These are phyloP conservation scores for Dinocampus coccinellae DNA, from an alignment of 2,888 invertebrate genomes.

Conservation along the genomic window DNA sequence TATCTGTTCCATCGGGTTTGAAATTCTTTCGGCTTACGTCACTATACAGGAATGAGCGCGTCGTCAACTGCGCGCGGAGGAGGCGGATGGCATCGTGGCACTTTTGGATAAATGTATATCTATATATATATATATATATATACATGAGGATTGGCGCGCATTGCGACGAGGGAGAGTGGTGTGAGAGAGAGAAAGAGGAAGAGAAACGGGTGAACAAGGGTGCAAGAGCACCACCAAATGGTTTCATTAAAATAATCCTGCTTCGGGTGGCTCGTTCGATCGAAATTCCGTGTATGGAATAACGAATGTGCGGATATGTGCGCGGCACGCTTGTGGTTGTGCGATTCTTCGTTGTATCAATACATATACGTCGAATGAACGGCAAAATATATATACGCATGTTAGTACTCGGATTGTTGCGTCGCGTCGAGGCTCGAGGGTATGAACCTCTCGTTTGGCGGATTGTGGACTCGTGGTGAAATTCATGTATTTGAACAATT, in stretches of 20 bases:
- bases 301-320: conserved; percentile 51
- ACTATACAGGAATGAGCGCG: conserved; percentile 21
- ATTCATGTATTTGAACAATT: conserved; percentile 63
- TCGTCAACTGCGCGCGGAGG: conserved; percentile 19
- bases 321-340: conserved; percentile 24
- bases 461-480: conserved; percentile 48
- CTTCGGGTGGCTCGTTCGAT: conserved; percentile 51
- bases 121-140: not conserved
- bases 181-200: conserved; percentile 9
- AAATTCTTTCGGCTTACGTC: conserved; percentile 31
- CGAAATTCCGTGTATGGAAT: conserved; percentile 56
- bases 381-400: conserved; percentile 14
- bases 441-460: conserved; percentile 36
- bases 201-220: conserved; percentile 18
- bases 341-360: conserved; percentile 32
- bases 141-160: not conserved
- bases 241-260: conserved; percentile 60
- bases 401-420: conserved; percentile 41
- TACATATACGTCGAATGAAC: conserved; percentile 25
- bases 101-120: not conserved
- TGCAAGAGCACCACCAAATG: conserved; percentile 48
- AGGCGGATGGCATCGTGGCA: not conserved
- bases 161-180: not conserved
- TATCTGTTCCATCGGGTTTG: conserved; percentile 26
- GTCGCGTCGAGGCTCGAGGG: conserved; percentile 28